phyloP scores from a whole-genome alignment of 2,888 invertebrate genomes.

The Chesias legatella region DNA sequence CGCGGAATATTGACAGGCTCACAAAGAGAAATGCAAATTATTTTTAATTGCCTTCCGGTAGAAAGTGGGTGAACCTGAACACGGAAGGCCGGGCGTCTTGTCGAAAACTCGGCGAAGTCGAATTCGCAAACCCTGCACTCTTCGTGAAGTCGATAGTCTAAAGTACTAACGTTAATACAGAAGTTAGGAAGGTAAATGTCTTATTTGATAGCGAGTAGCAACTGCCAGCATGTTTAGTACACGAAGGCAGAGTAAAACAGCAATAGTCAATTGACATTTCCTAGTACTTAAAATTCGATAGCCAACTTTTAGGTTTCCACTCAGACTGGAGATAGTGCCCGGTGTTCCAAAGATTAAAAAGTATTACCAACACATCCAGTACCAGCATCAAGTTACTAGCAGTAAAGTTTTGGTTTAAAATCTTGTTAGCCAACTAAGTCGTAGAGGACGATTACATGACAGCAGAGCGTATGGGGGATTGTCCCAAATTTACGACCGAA shows the following conservation, averaged over 20 bases:
- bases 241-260: constrained; percentile 1
- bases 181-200: constrained; percentile 14
- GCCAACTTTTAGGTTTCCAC: no score
- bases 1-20: constrained; percentile 51
- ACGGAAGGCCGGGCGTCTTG: constrained; percentile 57
- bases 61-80: constrained; percentile 74
- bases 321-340: no score
- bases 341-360: no score
- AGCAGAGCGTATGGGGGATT: no score
- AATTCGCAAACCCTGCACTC: constrained; percentile 29
- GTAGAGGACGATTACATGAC: no score
- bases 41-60: constrained; percentile 77
- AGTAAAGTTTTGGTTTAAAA: no score
- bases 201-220: constrained; percentile 8
- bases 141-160: constrained; percentile 1
- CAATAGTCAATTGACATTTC: constrained; percentile 2
- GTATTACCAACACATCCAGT: no score
- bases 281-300: background rate
- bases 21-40: constrained; percentile 74
- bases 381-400: no score
- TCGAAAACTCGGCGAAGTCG: constrained; percentile 48
- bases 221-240: constrained; percentile 7
- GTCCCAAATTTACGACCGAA: no score
- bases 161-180: constrained; percentile 26
- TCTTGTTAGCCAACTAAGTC: no score